Base-by-base conservation (phyloP, 2,888 invertebrate genomes). In the Dinocampus coccinellae region DNA sequence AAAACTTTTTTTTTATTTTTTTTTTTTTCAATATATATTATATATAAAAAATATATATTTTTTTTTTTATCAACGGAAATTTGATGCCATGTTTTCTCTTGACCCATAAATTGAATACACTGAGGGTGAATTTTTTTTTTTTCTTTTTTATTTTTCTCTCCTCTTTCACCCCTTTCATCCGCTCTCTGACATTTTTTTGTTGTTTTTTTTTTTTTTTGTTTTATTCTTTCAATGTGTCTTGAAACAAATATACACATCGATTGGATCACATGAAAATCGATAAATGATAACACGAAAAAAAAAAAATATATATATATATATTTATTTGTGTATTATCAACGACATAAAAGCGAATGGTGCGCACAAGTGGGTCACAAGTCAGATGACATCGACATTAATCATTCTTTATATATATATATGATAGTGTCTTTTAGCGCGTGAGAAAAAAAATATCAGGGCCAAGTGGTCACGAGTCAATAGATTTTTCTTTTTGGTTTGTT, bases 351-450 rank as follows among this genome's bases (percentile, higher is more conserved):
- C 22, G 24, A 55, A 9, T n/a, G 4, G 55, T 26, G 24, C 26
- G 24, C 34, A 61, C 36, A 36, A 36, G 34, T 61, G 61, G 24
- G 55, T 66, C 66, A 57, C 34, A 66, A 55, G 66, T 66, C 57
- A 39, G 26, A 47, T 69, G 69, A 52, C 61, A 53, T 62, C 34
- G 61, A 62, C 61, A 62, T 69, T 69, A 69, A 69, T 69, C 61
- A 69, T 61, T 62, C 26, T 55, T 57, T 24, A 22, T 42, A 16
- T 42, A 24, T 22, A 4, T 67, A 22, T 11, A 2, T 57, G 34
- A n/a, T 24, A 7, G 0, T 47, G n/a, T 47, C 63, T 42, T 22
- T 26, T 39, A 24, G 22, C 52, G 24, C 52, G 58, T 34, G 33
- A n/a, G 58, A 58, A 58, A 58, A 34, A 33, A 55, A 58, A 60